phyloP scores from a whole-genome alignment of 2,888 invertebrate genomes.

The Trachelus troglodyta region DNA sequence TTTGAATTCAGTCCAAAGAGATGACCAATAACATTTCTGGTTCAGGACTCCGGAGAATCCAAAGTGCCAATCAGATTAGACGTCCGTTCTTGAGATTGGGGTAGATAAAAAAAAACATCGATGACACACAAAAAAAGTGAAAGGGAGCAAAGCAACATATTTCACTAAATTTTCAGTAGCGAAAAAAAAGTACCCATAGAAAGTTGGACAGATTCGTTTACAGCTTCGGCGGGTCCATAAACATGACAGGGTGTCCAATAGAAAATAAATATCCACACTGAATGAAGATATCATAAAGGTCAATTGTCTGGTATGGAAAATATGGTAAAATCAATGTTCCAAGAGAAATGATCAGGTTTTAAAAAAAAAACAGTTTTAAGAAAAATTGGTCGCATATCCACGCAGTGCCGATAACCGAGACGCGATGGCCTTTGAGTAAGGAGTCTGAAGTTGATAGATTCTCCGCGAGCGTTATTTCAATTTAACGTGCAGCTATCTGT shows the following conservation, averaged over 20 bases:
- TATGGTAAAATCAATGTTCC: background rate
- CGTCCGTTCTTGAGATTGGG: background rate
- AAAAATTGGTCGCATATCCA: background rate
- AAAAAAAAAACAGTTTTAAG: background rate
- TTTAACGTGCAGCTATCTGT: constrained; percentile 21
- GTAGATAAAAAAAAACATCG: background rate
- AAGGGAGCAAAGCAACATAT: too few species aligned
- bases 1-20: background rate
- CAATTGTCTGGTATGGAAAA: background rate
- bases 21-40: background rate
- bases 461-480: constrained; percentile 36
- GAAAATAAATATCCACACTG: background rate
- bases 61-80: background rate
- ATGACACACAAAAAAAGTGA: background rate
- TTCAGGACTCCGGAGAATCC: background rate
- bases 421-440: constrained; percentile 2
- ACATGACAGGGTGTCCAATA: background rate
- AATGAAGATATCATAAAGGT: background rate
- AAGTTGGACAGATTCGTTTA: background rate
- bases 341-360: background rate
- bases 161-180: too few species aligned
- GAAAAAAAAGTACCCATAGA: background rate
- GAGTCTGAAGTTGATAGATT: constrained; percentile 20
- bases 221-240: background rate
- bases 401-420: background rate